Evolutionary conservation across 2,888 invertebrate species (phyloP).

Genomic region (Eupithecia tripunctaria): DNA sequence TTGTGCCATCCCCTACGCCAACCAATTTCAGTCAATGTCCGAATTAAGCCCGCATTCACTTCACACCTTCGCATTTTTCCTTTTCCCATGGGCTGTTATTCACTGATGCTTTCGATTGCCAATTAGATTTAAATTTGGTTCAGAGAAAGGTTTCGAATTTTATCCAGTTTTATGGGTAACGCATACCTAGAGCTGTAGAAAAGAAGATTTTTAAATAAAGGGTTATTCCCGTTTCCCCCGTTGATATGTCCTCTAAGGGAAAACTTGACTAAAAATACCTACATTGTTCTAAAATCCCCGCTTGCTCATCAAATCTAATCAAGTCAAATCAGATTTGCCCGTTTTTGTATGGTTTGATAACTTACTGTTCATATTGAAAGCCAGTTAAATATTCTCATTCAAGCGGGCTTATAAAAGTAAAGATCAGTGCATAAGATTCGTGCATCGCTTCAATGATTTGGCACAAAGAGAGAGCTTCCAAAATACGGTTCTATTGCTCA

Average conservation of each 20-base stretch:
- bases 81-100: constrained; percentile 32
- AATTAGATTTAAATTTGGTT: constrained; percentile 12
- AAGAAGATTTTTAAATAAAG: background rate
- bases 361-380: background rate
- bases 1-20: constrained; percentile 50
- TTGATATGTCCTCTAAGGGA: no score
- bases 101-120: constrained; percentile 26
- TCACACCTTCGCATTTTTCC: constrained; percentile 54
- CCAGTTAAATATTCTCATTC: background rate
- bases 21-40: constrained; percentile 58
- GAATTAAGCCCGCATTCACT: constrained; percentile 61
- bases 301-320: background rate
- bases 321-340: background rate
- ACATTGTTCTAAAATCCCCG: background rate
- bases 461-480: constrained; percentile 10
- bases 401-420: background rate
- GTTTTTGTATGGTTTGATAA: background rate
- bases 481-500: constrained; percentile 19
- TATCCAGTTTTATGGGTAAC: background rate
- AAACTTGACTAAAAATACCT: background rate
- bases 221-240: no score
- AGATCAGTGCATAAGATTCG: background rate
- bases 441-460: background rate
- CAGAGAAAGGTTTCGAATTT: no score
- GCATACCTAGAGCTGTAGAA: background rate